Conservation (phyloP, 2,888 invertebrate genomes). For the Sinelater perroti region DNA sequence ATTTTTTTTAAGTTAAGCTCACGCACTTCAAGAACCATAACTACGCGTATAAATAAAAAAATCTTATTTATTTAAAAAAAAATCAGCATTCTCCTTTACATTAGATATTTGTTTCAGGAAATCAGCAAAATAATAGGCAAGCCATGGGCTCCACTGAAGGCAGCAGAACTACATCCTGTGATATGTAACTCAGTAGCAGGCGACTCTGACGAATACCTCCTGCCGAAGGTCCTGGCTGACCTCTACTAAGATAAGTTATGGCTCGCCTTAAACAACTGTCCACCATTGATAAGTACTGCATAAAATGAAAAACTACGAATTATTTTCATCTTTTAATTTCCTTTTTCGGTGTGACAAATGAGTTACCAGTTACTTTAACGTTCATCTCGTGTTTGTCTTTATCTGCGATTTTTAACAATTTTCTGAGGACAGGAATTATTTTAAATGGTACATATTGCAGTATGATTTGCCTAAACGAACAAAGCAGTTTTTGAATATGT, state of each 20-base stretch:
- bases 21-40: no score
- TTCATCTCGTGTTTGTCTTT: background rate
- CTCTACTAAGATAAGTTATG: constrained; percentile 58
- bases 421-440: constrained; percentile 7
- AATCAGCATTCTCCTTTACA: no score
- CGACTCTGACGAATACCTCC: constrained; percentile 67
- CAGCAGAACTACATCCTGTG: constrained; percentile 65
- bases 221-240: constrained; percentile 66
- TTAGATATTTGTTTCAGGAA: constrained; percentile 61
- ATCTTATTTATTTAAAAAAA: no score
- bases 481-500: constrained; percentile 2
- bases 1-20: no score
- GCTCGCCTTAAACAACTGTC: constrained; percentile 27
- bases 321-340: background rate
- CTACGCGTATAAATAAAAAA: no score
- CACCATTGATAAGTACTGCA: constrained; percentile 25
- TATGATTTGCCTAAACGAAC: background rate
- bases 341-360: constrained; percentile 12
- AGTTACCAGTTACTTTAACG: no score
- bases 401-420: background rate
- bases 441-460: background rate
- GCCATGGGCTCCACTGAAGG: constrained; percentile 66
- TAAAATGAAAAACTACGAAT: constrained; percentile 15
- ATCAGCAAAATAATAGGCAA: constrained; percentile 66
- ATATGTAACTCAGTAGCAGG: constrained; percentile 63